phyloP scores from a whole-genome alignment of 2,113 vertebrate species.

The Emydura subglobosa region DNA sequence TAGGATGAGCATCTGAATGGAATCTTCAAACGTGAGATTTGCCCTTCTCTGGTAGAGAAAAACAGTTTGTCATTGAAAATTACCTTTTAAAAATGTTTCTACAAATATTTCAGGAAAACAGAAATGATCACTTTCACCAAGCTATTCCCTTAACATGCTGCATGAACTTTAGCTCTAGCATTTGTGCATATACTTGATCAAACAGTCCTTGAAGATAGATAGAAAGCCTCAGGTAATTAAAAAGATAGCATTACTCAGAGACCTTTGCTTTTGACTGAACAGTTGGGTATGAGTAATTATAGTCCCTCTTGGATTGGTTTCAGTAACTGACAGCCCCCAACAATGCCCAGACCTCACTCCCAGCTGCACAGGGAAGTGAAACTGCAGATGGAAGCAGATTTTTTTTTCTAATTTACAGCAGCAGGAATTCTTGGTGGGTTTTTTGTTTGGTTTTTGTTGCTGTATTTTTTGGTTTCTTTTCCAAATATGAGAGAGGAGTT shows the following conservation, averaged over 20 bases:
- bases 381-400: slow-evolving; percentile 61
- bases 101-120: background rate
- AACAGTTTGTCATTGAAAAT: background rate
- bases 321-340: slow-evolving; percentile 43
- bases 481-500: background rate
- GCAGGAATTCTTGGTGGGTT: background rate
- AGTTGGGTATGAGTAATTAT: slow-evolving; percentile 54
- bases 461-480: slow-evolving; percentile 13
- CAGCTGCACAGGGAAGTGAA: slow-evolving; percentile 35
- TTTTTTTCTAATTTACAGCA: slow-evolving; percentile 18
- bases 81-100: background rate
- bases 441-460: background rate
- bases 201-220: slow-evolving; percentile 37
- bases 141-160: background rate
- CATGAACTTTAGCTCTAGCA: slow-evolving; percentile 48
- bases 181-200: slow-evolving; percentile 45
- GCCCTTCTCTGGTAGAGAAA: background rate
- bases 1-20: background rate
- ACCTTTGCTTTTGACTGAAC: slow-evolving; percentile 27
- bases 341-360: background rate
- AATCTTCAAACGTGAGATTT: background rate
- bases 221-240: slow-evolving; percentile 51
- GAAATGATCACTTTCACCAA: background rate
- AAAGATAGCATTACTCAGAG: slow-evolving; percentile 46
- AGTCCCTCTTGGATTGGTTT: background rate